Evolutionary conservation across 2,113 vertebrate species (phyloP).

Genomic region (Oryzias woworae): DNA sequence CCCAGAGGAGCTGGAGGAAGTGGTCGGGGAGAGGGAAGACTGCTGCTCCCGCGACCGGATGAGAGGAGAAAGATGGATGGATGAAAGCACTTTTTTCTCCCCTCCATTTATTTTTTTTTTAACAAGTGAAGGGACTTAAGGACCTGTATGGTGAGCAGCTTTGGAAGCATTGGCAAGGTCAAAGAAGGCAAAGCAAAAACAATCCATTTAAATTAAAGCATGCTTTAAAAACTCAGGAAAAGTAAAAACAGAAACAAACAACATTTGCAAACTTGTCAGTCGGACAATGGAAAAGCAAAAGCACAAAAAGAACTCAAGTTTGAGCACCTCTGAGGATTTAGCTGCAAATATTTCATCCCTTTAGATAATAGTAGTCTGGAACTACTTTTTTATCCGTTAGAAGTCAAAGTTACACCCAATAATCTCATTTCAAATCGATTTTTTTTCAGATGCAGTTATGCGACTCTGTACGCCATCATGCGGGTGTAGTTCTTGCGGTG

Average conservation of each 20-base stretch:
- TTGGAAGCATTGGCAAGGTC: slow-evolving; percentile 47
- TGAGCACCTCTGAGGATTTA: neutral
- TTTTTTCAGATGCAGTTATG: slow-evolving; percentile 47
- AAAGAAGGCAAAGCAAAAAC: slow-evolving; percentile 28
- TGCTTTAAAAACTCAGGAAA: slow-evolving; percentile 8
- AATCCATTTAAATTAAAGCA: slow-evolving; percentile 3
- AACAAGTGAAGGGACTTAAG: slow-evolving; percentile 32
- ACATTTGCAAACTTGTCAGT: slow-evolving; percentile 19
- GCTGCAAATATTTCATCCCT: slow-evolving; percentile 27
- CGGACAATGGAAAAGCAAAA: neutral
- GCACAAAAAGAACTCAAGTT: slow-evolving; percentile 5
- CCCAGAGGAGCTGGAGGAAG: no score
- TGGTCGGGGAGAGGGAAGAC: no score
- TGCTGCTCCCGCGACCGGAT: no score
- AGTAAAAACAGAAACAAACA: slow-evolving; percentile 14
- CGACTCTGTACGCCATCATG: slow-evolving; percentile 89
- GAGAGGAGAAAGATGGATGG: no score
- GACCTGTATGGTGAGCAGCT: slow-evolving; percentile 62
- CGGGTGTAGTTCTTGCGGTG: slow-evolving; percentile 91
- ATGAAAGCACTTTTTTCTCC: no score
- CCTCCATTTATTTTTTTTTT: no score
- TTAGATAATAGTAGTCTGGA: slow-evolving; percentile 1
- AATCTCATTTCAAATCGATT: no score
- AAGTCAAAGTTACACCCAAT: neutral
- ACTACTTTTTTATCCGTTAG: neutral